Conservation (phyloP, 1,140 invertebrate species). For the Trichonephila clavipes region DNA sequence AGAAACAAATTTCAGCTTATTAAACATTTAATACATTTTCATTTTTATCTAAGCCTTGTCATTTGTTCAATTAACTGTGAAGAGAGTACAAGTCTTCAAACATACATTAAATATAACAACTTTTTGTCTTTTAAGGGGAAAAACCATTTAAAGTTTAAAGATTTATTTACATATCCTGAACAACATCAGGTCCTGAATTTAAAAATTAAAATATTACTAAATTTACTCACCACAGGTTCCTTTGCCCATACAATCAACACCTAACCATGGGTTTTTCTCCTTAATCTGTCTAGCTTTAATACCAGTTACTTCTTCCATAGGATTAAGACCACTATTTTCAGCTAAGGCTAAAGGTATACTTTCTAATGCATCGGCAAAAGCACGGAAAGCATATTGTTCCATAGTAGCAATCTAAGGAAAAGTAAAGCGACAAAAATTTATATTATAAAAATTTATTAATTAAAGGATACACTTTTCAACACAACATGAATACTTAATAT, state of each 20-base stretch:
- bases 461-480: background rate
- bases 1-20: too few species aligned
- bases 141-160: background rate
- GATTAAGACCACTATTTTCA: conserved; percentile 96
- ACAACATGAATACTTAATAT: background rate
- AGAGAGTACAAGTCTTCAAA: too few species aligned
- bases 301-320: conserved; percentile 95
- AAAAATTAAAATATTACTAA: background rate
- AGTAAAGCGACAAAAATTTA: conserved; percentile 4
- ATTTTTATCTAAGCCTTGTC: too few species aligned
- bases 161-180: background rate
- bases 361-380: conserved; percentile 97
- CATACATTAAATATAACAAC: too few species aligned
- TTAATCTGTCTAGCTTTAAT: conserved; percentile 93
- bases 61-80: too few species aligned
- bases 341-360: conserved; percentile 96
- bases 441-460: background rate
- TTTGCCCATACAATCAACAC: conserved; percentile 96
- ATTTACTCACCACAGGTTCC: conserved; percentile 86
- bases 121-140: background rate
- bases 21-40: too few species aligned
- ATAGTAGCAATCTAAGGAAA: conserved; percentile 88
- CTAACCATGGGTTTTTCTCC: conserved; percentile 92
- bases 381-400: conserved; percentile 98
- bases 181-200: too few species aligned